Evolutionary conservation across 2,113 vertebrate genomes (phyloP), one percentile per base, ranked within the genome.

Genomic region (Glaucomys volans): DNA sequence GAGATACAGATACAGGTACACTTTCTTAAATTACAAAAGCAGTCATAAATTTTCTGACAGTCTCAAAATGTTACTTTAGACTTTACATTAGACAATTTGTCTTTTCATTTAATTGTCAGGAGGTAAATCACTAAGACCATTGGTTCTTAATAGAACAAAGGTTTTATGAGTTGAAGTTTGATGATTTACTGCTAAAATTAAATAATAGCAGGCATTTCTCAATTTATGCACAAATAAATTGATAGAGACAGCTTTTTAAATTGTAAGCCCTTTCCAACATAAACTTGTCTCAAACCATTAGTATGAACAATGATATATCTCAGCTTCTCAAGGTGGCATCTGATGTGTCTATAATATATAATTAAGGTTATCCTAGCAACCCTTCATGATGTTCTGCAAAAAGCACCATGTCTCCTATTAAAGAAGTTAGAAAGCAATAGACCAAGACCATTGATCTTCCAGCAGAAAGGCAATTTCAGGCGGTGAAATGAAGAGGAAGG

Each of bases 391-490:
- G 54, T 94, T 83, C 54, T 87, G 30, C 80, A 90, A 81, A 87
- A 32, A 95, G 75, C 40, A 91, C 28, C 13, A n/a, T 75, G 80
- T 87, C 52, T 81, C n/a, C 40, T 32, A 20, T 80, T 84, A 80
- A 92, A 95, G 35, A 95, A 62, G 24, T 92, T 87, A 94, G 76
- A 92, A 95, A 92, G 83, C 86, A 91, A 74, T 14, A 94, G 47
- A 77, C 69, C 44, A 95, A 83, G 84, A 87, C 14, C 35, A 89
- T 1, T 88, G 64, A 87, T 54, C 42, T 90, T 62, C 2, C 85
- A 67, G 72, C 42, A 88, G 4, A 88, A 69, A 24, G 89, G 77
- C 1, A 37, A 85, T 88, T 85, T 67, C 50, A 87, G 80, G n/a
- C 50, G 82, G 66, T 69, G 76, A 87, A 82, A 50, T 62, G 83